Percentiles rank a stretch among this genome's conserved stretches.
Evolutionary conservation across 2,113 vertebrate genomes (phyloP).

Genomic region (Dicrurus megarhynchus): DNA sequence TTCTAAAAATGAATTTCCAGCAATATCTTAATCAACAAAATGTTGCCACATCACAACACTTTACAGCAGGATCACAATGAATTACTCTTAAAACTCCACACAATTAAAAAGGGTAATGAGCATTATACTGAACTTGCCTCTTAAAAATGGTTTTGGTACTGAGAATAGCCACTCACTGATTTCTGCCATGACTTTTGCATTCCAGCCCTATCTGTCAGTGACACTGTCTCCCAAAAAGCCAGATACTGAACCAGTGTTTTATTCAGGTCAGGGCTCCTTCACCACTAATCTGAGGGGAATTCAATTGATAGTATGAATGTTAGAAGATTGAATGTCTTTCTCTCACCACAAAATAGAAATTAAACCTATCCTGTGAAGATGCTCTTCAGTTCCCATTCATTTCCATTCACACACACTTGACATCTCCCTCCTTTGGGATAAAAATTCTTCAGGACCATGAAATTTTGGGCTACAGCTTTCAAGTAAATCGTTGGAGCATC

Average conservation of each 20-base stretch:
- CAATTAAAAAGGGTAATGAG: neutral
- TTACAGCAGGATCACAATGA: neutral
- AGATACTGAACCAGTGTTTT: neutral
- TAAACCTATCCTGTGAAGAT: neutral
- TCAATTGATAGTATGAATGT: neutral
- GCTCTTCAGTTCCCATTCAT: neutral
- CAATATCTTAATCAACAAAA: neutral
- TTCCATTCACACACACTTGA: neutral
- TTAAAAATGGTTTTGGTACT: neutral
- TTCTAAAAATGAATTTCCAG: conserved; percentile 7
- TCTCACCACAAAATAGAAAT: neutral
- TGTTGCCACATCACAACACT: neutral
- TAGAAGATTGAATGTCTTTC: neutral
- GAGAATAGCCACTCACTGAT: neutral
- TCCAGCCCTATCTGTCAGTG: neutral
- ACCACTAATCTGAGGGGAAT: neutral
- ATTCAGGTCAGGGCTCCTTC: neutral
- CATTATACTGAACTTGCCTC: neutral
- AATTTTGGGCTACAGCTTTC: neutral
- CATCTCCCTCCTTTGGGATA: neutral
- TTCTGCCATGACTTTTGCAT: neutral
- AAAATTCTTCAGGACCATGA: neutral
- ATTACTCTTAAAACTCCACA: neutral
- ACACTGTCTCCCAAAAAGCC: neutral
- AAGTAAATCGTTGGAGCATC: neutral